Conservation (phyloP, 2,888 invertebrate genomes). For the Phytoseiulus persimilis region DNA sequence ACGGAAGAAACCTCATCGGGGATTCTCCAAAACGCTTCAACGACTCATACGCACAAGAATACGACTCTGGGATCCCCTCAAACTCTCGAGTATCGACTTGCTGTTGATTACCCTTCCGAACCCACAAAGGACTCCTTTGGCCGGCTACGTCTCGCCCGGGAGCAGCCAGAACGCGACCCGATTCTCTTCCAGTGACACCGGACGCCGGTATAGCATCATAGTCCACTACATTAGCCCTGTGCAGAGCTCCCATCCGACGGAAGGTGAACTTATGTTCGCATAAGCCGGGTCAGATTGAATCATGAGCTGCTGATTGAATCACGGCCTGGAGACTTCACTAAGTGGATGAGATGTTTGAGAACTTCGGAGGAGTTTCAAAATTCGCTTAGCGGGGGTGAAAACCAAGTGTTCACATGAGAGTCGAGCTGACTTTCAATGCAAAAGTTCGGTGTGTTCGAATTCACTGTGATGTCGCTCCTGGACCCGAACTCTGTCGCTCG, state of each 20-base stretch:
- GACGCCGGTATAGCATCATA: no score
- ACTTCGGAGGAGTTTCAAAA: not conserved
- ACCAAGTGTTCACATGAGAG: not conserved
- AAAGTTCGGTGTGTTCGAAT: not conserved
- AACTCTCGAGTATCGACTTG: no score
- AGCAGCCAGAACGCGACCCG: no score
- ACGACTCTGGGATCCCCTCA: no score
- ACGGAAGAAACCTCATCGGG: no score
- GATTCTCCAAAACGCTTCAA: no score
- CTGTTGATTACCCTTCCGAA: not conserved
- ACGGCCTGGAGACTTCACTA: not conserved
- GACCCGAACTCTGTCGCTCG: not conserved
- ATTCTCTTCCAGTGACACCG: no score
- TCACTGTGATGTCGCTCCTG: not conserved
- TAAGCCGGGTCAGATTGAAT: not conserved
- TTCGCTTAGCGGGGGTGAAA: not conserved
- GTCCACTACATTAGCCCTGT: no score
- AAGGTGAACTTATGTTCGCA: not conserved
- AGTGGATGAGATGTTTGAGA: not conserved
- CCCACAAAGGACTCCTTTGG: not conserved
- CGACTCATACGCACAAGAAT: no score
- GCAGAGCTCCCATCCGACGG: not conserved
- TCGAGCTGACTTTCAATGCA: not conserved
- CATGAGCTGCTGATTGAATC: not conserved
- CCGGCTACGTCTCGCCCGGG: no score